Evolutionary conservation across 2,888 invertebrate genomes (phyloP).

Genomic region (Lithophane leautieri): DNA sequence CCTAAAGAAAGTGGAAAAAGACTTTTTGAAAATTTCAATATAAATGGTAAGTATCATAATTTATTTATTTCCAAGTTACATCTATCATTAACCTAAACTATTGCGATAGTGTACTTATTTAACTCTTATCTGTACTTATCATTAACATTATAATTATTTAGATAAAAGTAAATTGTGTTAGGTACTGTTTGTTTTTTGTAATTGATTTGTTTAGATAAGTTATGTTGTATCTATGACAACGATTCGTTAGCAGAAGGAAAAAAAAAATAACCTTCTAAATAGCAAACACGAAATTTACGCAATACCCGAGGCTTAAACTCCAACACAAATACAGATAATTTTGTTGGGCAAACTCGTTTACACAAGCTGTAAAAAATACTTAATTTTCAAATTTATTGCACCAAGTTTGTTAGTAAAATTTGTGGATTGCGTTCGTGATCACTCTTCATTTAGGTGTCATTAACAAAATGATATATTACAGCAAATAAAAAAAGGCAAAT

Average conservation of each 20-base stretch:
- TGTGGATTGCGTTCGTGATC: constrained; percentile 81
- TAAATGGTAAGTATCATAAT: too few species aligned
- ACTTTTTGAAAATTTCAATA: too few species aligned
- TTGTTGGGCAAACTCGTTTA: constrained; percentile 51
- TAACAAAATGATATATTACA: constrained; percentile 88
- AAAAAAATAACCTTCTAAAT: not conserved
- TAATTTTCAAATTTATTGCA: constrained; percentile 64
- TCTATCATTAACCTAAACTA: too few species aligned
- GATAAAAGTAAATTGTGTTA: too few species aligned
- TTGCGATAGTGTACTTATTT: too few species aligned
- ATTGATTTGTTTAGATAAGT: too few species aligned
- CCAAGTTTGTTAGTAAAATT: constrained; percentile 68
- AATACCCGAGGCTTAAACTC: constrained; percentile 34
- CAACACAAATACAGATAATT: constrained; percentile 49
- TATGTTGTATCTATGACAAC: not conserved
- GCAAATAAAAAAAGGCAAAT: constrained; percentile 84
- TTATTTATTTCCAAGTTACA: too few species aligned
- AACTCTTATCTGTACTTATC: too few species aligned
- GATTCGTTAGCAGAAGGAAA: not conserved
- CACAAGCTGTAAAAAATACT: constrained; percentile 58
- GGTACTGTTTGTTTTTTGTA: too few species aligned
- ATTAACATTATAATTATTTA: too few species aligned
- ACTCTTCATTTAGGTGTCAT: constrained; percentile 87
- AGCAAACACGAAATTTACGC: constrained; percentile 19
- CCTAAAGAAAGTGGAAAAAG: too few species aligned